Evolutionary conservation across 1,140 invertebrate species (phyloP), one percentile per base, ranked within the genome.

Genomic region (Trachymyrmex septentrionalis): DNA sequence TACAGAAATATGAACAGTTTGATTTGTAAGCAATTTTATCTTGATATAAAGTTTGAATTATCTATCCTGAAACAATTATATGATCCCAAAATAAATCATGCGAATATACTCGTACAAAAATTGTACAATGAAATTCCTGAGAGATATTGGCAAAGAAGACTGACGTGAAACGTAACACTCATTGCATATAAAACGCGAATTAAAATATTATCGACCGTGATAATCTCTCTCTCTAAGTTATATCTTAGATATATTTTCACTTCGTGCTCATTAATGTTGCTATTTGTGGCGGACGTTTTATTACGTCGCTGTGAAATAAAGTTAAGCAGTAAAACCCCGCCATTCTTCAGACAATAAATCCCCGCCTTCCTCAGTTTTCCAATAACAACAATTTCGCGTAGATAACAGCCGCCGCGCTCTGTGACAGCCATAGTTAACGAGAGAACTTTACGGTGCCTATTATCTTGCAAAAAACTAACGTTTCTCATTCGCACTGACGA

Each of bases 341-440:
- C 66, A 69, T 69, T 69, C 66, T 69, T 69, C 66, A 57, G 80
- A 82, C 80, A 82, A 82, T 82, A 80, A 69, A 73, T 73, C 27
- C 38, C 53, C 53, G 80, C 48, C 69, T 82, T 73, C 67, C 57
- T 82, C 67, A 73, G 38, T 82, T 82, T 82, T 82, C 80, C 80
- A 82, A 82, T 82, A 82, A 82, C 80, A 82, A 82, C 80, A 82
- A 82, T 82, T 73, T 82, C 80, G 55, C 80, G 67, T 82, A 61
- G 80, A 82, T 82, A 82, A 82, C 64, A 81, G 80, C 55, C 69
- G 67, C 55, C 53, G 24, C 19, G 80, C 53, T 24, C 55, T 48
- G 80, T 73, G 80, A 82, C 67, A 59, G 78, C 53, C 38, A 67
- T 57, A 19, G 64, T 82, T 82, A 82, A 82, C 78, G 78, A 82